phyloP scores from a whole-genome alignment of 2,888 invertebrate genomes.

The Chirona hameri region DNA sequence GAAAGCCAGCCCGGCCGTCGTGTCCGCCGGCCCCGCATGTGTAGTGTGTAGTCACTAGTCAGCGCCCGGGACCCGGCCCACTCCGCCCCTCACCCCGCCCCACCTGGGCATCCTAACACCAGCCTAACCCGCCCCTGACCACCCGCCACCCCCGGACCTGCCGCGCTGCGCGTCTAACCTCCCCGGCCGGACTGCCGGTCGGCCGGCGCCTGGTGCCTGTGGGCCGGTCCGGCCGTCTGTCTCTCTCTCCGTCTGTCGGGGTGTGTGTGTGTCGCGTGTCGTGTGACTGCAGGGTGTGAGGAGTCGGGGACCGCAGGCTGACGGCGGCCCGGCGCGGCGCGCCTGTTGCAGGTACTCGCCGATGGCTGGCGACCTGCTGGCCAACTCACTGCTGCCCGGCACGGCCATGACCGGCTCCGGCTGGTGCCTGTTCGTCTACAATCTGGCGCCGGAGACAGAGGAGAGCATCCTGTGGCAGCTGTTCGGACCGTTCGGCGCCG shows the following conservation, averaged over 20 bases:
- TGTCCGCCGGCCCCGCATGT: neutral
- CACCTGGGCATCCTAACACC: neutral
- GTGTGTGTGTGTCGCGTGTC: slow-evolving; percentile 27
- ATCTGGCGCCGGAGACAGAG: slow-evolving; percentile 85
- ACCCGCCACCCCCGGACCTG: too few species aligned
- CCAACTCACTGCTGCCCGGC: slow-evolving; percentile 75
- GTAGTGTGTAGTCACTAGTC: neutral
- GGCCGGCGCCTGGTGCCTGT: neutral
- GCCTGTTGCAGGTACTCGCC: slow-evolving; percentile 66
- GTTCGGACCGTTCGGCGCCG: slow-evolving; percentile 96
- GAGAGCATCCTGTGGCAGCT: slow-evolving; percentile 89
- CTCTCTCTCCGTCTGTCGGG: neutral
- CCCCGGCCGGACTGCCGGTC: too few species aligned
- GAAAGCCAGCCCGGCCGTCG: neutral
- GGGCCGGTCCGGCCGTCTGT: neutral
- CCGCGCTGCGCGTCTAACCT: too few species aligned
- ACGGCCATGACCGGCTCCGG: slow-evolving; percentile 69
- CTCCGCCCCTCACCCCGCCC: neutral
- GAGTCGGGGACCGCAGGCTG: slow-evolving; percentile 13
- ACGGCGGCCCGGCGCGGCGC: slow-evolving; percentile 31
- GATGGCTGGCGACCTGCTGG: slow-evolving; percentile 72
- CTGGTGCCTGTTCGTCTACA: slow-evolving; percentile 91
- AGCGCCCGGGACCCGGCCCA: neutral
- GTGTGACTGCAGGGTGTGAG: slow-evolving; percentile 24
- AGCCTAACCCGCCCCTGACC: neutral